phyloP scores from a whole-genome alignment of 2,888 invertebrate species.

The Luperina nickerlii region DNA sequence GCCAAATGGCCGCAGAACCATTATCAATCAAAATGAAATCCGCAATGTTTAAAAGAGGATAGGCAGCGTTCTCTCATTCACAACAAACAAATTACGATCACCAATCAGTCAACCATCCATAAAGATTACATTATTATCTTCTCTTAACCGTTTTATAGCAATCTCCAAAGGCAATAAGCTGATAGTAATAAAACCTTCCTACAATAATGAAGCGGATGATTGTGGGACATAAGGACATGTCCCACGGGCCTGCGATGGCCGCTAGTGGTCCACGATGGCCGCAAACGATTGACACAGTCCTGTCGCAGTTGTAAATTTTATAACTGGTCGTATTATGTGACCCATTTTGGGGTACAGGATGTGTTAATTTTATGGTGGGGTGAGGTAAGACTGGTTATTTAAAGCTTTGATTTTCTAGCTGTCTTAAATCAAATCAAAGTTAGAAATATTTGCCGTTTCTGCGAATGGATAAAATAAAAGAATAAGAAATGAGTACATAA shows the following conservation, averaged over 20 bases:
- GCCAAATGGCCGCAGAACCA: not conserved
- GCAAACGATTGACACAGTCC: slow-evolving; percentile 36
- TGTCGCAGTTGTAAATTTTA: slow-evolving; percentile 60
- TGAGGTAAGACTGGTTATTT: no score
- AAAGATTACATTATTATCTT: slow-evolving; percentile 3
- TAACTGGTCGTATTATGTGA: slow-evolving; percentile 51
- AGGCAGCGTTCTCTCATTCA: not conserved
- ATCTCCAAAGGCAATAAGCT: slow-evolving; percentile 26
- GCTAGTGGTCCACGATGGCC: slow-evolving; percentile 14
- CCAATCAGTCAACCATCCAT: not conserved
- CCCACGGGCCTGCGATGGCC: slow-evolving; percentile 4
- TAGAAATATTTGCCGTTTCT: not conserved
- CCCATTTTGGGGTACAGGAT: slow-evolving; percentile 33
- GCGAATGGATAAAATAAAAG: no score
- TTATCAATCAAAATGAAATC: not conserved
- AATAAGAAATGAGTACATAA: no score
- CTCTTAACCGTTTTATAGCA: slow-evolving; percentile 15
- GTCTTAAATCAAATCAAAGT: not conserved
- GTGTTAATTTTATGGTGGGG: not conserved
- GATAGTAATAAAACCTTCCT: slow-evolving; percentile 41
- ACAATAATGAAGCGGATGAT: slow-evolving; percentile 36
- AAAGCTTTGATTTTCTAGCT: not conserved
- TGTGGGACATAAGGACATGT: slow-evolving; percentile 32
- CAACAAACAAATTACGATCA: not conserved
- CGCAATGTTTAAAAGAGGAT: not conserved